Conservation (phyloP, 2,888 invertebrate species). For the Chrysopilus asiliformis region DNA sequence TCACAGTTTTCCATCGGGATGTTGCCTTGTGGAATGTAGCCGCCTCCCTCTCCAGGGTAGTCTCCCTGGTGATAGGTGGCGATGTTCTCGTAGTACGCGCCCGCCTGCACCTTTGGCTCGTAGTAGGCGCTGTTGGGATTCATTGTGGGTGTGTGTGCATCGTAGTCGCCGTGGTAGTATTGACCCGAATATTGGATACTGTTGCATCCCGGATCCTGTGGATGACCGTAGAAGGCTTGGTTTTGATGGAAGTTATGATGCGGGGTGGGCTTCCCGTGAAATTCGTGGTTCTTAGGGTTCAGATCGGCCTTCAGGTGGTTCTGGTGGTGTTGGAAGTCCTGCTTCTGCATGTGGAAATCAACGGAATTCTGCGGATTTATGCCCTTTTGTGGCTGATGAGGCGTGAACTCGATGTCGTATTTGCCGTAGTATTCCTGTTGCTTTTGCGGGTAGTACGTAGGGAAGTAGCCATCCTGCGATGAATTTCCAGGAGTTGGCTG, state of each 20-base stretch:
- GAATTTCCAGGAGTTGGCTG: too few species aligned
- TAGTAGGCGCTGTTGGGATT: conserved; percentile 26
- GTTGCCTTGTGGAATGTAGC: conserved; percentile 14
- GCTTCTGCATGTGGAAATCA: conserved; percentile 28
- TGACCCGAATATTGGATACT: conserved; percentile 20
- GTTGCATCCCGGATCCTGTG: conserved; percentile 19
- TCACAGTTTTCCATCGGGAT: conserved; percentile 16
- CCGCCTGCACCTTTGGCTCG: conserved; percentile 26
- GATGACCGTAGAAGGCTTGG: conserved; percentile 25
- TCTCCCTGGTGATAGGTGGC: conserved; percentile 17
- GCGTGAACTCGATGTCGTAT: conserved; percentile 29
- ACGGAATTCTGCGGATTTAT: conserved; percentile 18
- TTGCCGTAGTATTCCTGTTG: conserved; percentile 33
- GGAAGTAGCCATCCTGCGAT: too few species aligned
- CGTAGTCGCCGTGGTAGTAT: conserved; percentile 23
- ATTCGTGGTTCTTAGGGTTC: conserved; percentile 21
- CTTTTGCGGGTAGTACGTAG: too few species aligned
- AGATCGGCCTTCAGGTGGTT: conserved; percentile 18
- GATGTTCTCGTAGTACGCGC: conserved; percentile 28
- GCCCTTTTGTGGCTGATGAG: conserved; percentile 20
- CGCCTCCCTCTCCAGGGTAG: conserved; percentile 10
- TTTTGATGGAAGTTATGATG: conserved; percentile 26
- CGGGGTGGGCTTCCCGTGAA: conserved; percentile 18
- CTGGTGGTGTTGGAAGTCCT: conserved; percentile 18
- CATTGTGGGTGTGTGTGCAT: conserved; percentile 24